Base-by-base conservation (phyloP, 2,888 invertebrate species). In the Ectemnius lituratus region DNA sequence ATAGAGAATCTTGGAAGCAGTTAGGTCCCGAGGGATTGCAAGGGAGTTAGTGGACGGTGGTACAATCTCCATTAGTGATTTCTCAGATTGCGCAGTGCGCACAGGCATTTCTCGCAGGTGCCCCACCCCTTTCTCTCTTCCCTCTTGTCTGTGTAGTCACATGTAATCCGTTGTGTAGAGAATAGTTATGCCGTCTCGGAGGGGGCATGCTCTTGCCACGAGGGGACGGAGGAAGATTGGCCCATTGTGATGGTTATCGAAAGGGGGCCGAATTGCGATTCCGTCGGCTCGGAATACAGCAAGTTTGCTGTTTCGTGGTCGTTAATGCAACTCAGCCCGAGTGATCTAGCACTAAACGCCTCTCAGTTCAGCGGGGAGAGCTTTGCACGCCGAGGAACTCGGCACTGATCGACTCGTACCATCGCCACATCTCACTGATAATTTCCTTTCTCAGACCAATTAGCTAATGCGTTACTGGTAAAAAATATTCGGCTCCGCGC, bases 21-120 rank as follows among this genome's bases (percentile, higher is more conserved):
- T 82, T 79, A 82, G 80, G 70, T 76, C 83, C 71, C 68, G 13
- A 58, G 72, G 73, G 76, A 80, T 80, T 82, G 83, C 71, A 60
- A 52, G 58, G 57, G 73, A 80, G 76, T 80, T 80, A 82, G 67
- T 70, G 83, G 80, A 82, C 80, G 68, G 71, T 72, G 73, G 68
- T 78, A 81, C 81, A 83, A 82, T 82, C 82, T 84, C 82, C 82
- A 82, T 84, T 84, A 82, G 84, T 82, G 82, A 82, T 84, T 84
- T 84, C 84, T 84, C 81, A 70, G 81, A 72, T 65, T 70, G 78
- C 37, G 37, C 37, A 37, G 8, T 37, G 37, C 78, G 83, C 83
- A 73, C 69, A 78, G 70, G 76, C 81, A 74, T 82, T 83, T 78
- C 75, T 73, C 70, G 73, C 81, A 78, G 70, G 78, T 73, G 81